A percentile compares a stretch with the other conserved stretches of the same genome.
Evolutionary conservation across 2,113 vertebrate genomes (phyloP).

Genomic region (Parus major): DNA sequence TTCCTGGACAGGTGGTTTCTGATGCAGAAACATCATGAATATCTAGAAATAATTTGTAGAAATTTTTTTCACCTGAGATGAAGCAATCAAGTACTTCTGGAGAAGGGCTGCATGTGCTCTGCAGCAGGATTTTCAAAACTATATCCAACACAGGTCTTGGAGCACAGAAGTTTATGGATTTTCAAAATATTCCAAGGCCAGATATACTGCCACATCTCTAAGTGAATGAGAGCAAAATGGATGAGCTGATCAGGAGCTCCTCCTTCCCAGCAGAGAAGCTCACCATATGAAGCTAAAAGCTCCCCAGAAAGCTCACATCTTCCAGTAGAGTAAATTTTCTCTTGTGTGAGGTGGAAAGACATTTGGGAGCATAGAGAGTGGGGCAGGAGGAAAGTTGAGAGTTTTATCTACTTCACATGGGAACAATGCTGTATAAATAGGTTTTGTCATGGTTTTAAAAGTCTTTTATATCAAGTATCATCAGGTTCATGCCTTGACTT

Average conservation of each 20-base stretch:
- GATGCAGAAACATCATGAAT: not conserved
- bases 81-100: not conserved
- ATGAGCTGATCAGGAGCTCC: not conserved
- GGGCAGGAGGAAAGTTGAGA: not conserved
- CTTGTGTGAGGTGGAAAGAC: not conserved
- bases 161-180: not conserved
- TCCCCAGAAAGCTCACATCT: not conserved
- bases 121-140: not conserved
- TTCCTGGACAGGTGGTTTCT: not conserved
- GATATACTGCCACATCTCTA: not conserved
- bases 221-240: not conserved
- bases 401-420: not conserved
- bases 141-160: not conserved
- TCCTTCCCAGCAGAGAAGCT: not conserved
- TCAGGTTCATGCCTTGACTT: not conserved
- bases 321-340: not conserved
- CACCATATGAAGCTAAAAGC: not conserved
- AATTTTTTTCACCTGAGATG: not conserved
- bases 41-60: not conserved
- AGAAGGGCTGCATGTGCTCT: not conserved
- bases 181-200: not conserved
- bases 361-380: not conserved
- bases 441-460: not conserved
- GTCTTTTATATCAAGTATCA: not conserved
- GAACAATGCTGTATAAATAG: not conserved